These are phyloP conservation scores for Vidua macroura DNA, from an alignment of 2,113 vertebrate species.

Conservation along the genomic window DNA sequence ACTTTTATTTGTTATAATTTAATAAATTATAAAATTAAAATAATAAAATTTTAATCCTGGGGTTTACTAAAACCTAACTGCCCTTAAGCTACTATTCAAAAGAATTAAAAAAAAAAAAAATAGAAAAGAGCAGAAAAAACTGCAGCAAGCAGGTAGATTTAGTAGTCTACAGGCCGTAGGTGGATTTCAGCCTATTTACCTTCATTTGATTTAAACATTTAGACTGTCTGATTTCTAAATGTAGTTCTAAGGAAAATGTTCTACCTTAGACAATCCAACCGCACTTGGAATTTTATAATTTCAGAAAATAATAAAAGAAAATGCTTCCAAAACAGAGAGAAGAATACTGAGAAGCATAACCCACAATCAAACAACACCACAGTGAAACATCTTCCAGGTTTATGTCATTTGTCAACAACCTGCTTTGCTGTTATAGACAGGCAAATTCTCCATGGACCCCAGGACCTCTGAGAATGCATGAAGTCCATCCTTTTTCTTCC, in stretches of 20 bases:
- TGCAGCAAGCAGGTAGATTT: neutral
- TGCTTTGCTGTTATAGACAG: neutral
- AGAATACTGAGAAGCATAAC: neutral
- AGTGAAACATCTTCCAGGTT: neutral
- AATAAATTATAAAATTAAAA: neutral
- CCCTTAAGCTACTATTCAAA: neutral
- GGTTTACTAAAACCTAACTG: neutral
- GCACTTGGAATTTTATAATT: neutral
- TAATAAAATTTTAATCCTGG: neutral
- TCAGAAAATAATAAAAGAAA: neutral
- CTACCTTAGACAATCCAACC: neutral
- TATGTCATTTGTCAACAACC: neutral
- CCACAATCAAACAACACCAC: neutral
- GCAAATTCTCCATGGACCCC: neutral
- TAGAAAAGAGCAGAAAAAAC: neutral
- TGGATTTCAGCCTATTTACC: neutral
- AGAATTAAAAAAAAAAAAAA: neutral
- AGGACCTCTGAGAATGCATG: neutral
- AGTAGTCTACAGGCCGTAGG: neutral
- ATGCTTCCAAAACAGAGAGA: neutral
- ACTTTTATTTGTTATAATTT: neutral
- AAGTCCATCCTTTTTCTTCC: neutral
- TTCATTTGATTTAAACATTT: neutral
- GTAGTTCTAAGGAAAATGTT: neutral
- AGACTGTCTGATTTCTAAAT: neutral